Evolutionary conservation across 1,140 invertebrate genomes (phyloP), one percentile per base, ranked within the genome.

Genomic region (Neomicropteryx cornuta): DNA sequence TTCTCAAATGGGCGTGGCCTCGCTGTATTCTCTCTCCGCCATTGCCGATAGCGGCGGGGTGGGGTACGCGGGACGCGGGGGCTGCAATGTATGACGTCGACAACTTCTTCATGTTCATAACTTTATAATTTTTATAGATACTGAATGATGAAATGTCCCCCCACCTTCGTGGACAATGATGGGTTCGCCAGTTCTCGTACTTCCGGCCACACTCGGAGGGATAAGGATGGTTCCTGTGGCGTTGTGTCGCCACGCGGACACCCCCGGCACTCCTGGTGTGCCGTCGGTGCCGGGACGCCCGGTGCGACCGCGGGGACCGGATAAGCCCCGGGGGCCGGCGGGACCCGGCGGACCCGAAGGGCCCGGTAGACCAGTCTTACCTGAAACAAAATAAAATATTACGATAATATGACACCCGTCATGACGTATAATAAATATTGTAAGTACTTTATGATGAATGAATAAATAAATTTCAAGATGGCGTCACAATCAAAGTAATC

Each of bases 191-290:
- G n/a, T 17, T 19, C 14, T 8, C 36, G n/a, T 44, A 62, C 66
- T 55, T 79, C 81, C 72, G 30, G 81, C 71, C 50, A 88, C 84
- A 13, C 79, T 77, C 23, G 84, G 84, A n/a, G 84, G 81, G 46
- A 87, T 81, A 6, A 87, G 70, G 22, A 87, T 58, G 51, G 83
- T 71, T 33, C 71, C 68, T 32, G 74, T 77, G 44, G 70, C 71
- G 36, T 82, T 83, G 33, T 75, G 66, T 34, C 77, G 75, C 71
- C 76, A 87, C 10, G 83, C 79, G 21, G 76, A 76, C 16, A 88
- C 73, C 14, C 84, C 85, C 0, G 83, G 83, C 22, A 75, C 67
- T 0, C 80, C 81, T 0, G 81, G 74, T 1, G 65, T 70, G 2
- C 81, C 81, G 46, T 83, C 73, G 5, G 58, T 71, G 4, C 80